phyloP scores from a whole-genome alignment of 2,113 vertebrate genomes.

The Limnothrissa miodon region DNA sequence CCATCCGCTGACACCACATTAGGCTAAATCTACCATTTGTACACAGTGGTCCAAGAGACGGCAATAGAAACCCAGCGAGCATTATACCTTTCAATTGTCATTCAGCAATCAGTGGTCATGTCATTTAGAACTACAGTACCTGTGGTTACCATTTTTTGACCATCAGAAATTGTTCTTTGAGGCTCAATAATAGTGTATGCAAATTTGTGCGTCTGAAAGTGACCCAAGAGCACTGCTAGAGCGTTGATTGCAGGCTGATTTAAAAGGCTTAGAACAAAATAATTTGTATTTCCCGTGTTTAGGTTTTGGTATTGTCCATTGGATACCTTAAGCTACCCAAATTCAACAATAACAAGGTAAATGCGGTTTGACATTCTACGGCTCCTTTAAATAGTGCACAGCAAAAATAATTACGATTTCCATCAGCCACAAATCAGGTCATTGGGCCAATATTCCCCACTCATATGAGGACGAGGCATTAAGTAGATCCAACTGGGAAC shows the following conservation, averaged over 20 bases:
- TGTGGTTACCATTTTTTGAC: too few relatives aligned
- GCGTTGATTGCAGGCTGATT: too few relatives aligned
- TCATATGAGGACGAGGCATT: background rate
- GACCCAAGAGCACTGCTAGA: too few relatives aligned
- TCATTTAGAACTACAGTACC: background rate
- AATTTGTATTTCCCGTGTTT: too few relatives aligned
- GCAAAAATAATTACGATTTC: background rate
- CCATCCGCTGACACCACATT: background rate
- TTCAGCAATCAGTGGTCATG: background rate
- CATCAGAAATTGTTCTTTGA: too few relatives aligned
- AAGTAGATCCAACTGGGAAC: background rate
- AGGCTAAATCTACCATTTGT: background rate
- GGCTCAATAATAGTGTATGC: too few relatives aligned
- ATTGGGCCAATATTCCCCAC: background rate
- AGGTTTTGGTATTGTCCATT: too few relatives aligned
- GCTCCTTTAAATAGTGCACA: background rate
- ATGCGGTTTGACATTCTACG: too few relatives aligned
- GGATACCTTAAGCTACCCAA: too few relatives aligned
- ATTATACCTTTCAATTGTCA: slow-evolving; percentile 11
- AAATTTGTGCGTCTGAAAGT: too few relatives aligned
- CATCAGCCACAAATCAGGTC: slow-evolving; percentile 4
- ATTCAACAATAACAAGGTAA: too few relatives aligned
- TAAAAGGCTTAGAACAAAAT: too few relatives aligned
- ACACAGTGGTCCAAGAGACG: background rate
- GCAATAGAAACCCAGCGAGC: background rate